Evolutionary conservation across 1,140 invertebrate genomes (phyloP), one percentile per base, ranked within the genome.

Genomic region (Acyrthosiphon pisum): DNA sequence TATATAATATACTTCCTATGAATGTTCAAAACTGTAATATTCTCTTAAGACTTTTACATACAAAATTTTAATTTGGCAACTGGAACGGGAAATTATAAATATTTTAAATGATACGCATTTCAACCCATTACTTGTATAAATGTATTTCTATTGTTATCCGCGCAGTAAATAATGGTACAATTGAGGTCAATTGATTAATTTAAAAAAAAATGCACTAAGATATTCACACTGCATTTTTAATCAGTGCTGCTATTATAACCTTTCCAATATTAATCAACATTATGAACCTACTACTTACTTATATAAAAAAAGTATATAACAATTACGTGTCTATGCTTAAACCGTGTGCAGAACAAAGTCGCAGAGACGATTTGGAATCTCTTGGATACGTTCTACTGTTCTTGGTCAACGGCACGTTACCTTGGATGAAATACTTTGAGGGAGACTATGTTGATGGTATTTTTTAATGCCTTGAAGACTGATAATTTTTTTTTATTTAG

Each of bases 341-440:
- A 76, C 60, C 14, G 3, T 84, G 23, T 14, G 3, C n/a, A 93
- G 93, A 93, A 35, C 93, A 91, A 86, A 48, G 53, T 86, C 93
- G 88, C 30, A 68, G 89, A 68, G 93, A 93, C 37, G 93, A 93
- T 60, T 83, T 93, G 30, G 93, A 93, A 84, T 26, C 68, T 26
- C 35, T 93, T 2, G 88, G 93, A 53, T 93, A 93, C 46, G 48
- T 86, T 9, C 48, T 93, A 7, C 20, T 93, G n/a, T 93, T 91
- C 56, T 91, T 91, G 20, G 11, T 84, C 6, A 90, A 86, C 41
- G 93, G 93, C 20, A 53, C 89, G 11, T 48, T 93, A 44, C 93
- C 93, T 14, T 93, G 93, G 93, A 37, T 50, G 46, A 53, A 86
- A 56, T 56, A 30, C 26, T 6, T 41, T 6, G 41, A 53, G 26